Evolutionary conservation across 2,797 vertebrate species (phyloP), one percentile per base, ranked within the genome.

Genomic region (Setipinna tenuifilis): DNA sequence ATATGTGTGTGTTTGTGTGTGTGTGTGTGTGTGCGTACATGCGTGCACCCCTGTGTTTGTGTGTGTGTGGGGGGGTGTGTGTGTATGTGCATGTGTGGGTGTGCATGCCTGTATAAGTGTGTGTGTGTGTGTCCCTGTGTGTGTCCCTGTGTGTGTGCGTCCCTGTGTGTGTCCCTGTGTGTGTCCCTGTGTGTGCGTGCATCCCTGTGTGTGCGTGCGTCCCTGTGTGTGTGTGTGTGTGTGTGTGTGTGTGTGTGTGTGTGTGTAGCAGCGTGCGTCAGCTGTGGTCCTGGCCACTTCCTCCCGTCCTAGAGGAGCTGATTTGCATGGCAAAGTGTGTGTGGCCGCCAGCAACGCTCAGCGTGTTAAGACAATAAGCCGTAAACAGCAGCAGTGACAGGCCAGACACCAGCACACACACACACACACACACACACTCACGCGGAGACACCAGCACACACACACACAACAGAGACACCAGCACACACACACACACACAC

Each of bases 291-390:
- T 31, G 71, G n/a, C 3, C 2, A 25, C 62, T 88, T 89, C 86
- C 83, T 87, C n/a, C 21, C 83, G 35, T 68, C 68, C 62, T 58
- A 54, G n/a, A 6, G 31, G 75, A 7, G 83, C 25, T 25, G 4
- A 84, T 87, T 89, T 88, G 86, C 87, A 88, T 83, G 86, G 88
- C 86, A 89, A 87, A 86, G 61, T 41, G 81, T 31, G 58, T 78
- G 75, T 81, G 58, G 59, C 82, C 19, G 25, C 57, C n/a, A 46
- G 84, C 41, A 54, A 48, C 25, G 82, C 80, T 84, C 59, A 71
- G 68, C 75, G 62, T 83, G 19, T 71, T 83, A 28, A 71, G 50
- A 85, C 86, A 83, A 82, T 86, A 78, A 59, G 81, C 59, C 82
- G 84, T 87, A 83, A 89, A 84, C 85, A 71, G 59, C 35, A 57